These are phyloP conservation scores for Trachymyrmex septentrionalis DNA, from an alignment of 1,140 invertebrate genomes.

Conservation along the genomic window DNA sequence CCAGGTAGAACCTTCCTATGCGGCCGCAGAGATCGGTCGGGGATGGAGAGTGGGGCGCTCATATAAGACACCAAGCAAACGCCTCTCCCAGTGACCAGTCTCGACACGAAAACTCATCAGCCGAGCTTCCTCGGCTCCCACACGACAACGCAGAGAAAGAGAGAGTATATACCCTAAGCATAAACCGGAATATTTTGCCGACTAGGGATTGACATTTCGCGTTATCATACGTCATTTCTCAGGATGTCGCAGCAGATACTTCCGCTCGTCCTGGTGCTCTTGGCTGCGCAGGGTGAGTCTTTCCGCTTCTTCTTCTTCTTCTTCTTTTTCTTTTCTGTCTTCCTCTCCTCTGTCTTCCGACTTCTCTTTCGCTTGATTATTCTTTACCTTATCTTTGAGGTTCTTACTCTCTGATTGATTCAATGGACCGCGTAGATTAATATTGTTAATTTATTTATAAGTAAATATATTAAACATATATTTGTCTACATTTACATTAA, in stretches of 20 bases:
- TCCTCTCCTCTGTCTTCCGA: conserved; percentile 14
- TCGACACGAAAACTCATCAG: conserved; percentile 86
- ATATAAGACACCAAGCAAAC: conserved; percentile 86
- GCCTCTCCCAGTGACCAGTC: conserved; percentile 86
- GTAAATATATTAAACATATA: not conserved
- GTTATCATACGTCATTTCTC: conserved; percentile 40
- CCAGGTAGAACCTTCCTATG: conserved; percentile 82
- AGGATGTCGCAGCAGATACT: conserved; percentile 79
- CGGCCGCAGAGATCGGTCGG: conserved; percentile 74
- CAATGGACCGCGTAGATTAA: not conserved
- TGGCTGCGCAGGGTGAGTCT: conserved; percentile 82
- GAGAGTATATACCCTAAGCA: conserved; percentile 25
- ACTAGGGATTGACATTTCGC: conserved; percentile 53
- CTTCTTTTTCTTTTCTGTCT: conserved; percentile 16
- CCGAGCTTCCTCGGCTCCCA: conserved; percentile 82
- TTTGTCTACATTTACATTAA: not conserved
- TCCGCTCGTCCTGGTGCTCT: conserved; percentile 80
- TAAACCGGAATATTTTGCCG: conserved; percentile 21
- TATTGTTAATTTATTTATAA: not conserved
- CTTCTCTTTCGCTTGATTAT: conserved; percentile 16
- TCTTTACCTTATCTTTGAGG: conserved; percentile 4
- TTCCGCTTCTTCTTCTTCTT: conserved; percentile 46
- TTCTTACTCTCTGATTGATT: not conserved
- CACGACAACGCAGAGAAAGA: conserved; percentile 38
- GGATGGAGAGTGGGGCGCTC: conserved; percentile 84